Conservation (phyloP, 2,888 invertebrate species). For the Drosophila subsilvestris region DNA sequence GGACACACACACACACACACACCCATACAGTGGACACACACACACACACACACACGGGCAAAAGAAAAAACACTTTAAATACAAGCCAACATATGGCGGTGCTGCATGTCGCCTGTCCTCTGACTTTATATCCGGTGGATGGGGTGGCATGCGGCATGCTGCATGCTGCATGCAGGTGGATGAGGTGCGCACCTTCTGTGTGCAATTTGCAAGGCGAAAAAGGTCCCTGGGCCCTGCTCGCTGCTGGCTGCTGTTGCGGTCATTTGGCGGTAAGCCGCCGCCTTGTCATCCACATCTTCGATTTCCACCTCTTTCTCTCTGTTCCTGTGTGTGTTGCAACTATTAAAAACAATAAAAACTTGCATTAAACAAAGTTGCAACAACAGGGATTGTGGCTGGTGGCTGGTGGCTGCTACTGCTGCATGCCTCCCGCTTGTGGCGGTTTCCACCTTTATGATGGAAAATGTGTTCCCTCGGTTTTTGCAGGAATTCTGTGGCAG, state of each 20-base stretch:
- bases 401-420: conserved; percentile 47
- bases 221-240: background rate
- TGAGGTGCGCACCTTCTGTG: conserved; percentile 45
- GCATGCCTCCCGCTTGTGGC: conserved; percentile 65
- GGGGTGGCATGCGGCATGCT: conserved; percentile 3
- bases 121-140: conserved; percentile 49
- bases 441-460: conserved; percentile 67
- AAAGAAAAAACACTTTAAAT: conserved; percentile 62
- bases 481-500: background rate
- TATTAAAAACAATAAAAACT: conserved; percentile 70
- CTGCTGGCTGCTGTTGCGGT: conserved; percentile 57
- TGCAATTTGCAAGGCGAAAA: conserved; percentile 44
- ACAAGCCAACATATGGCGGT: conserved; percentile 64
- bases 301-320: conserved; percentile 40
- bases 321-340: conserved; percentile 11
- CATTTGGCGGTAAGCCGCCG: conserved; percentile 74
- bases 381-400: conserved; percentile 24
- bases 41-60: conserved; percentile 7
- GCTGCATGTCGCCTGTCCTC: conserved; percentile 52
- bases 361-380: conserved; percentile 67
- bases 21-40: conserved; percentile 11
- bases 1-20: background rate
- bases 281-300: conserved; percentile 72
- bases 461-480: conserved; percentile 51
- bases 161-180: background rate